Conservation (phyloP, 2,113 vertebrate species). For the Aepyceros melampus region DNA sequence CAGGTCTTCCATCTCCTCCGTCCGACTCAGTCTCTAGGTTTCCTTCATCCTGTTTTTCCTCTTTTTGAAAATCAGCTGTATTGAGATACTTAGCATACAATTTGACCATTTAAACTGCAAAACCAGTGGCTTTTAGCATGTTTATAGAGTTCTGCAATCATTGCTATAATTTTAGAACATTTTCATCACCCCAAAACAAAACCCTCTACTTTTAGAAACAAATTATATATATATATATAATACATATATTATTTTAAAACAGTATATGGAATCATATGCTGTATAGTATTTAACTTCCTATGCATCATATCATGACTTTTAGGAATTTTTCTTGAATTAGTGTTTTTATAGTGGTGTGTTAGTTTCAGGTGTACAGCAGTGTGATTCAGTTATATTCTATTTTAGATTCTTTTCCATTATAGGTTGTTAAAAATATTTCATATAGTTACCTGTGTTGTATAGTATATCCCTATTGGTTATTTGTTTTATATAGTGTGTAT, state of each 20-base stretch:
- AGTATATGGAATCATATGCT: neutral
- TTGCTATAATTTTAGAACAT: neutral
- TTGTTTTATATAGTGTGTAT: neutral
- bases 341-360: neutral
- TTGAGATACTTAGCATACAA: neutral
- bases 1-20: fast-evolving
- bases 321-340: neutral
- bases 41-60: neutral
- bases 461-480: neutral
- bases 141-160: neutral
- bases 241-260: neutral
- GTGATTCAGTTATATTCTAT: neutral
- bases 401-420: neutral
- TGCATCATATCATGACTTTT: neutral
- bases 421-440: neutral
- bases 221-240: neutral
- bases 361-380: neutral
- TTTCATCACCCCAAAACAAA: neutral
- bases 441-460: neutral
- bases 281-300: neutral
- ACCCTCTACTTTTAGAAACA: neutral
- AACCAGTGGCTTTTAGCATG: neutral
- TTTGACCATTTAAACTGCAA: neutral
- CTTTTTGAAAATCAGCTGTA: neutral
- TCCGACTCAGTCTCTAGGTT: neutral